These are phyloP conservation scores for Hermetia illucens DNA, from an alignment of 1,140 invertebrate species.

Conservation along the genomic window DNA sequence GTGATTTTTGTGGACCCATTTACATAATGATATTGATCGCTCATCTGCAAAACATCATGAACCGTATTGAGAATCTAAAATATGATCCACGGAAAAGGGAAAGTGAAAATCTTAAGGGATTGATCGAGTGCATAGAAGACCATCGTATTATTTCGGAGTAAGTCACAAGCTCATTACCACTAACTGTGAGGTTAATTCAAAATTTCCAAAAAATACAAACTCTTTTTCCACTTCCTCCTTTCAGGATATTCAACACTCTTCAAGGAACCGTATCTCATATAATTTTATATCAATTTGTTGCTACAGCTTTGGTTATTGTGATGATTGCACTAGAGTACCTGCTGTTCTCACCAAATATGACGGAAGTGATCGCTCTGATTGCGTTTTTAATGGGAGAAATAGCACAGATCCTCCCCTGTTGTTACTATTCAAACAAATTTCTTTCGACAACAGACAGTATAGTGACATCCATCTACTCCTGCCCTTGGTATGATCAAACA, in stretches of 20 bases:
- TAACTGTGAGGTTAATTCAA: slow-evolving; percentile 2
- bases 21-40: slow-evolving; percentile 6
- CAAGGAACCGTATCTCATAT: slow-evolving; percentile 6
- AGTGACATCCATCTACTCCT: slow-evolving; percentile 7
- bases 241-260: slow-evolving; percentile 7
- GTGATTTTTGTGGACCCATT: slow-evolving; percentile 7
- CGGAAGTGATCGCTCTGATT: slow-evolving; percentile 3
- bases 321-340: slow-evolving; percentile 6
- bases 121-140: slow-evolving; percentile 6
- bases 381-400: slow-evolving; percentile 4
- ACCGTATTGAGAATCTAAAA: slow-evolving; percentile 5
- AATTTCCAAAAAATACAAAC: no score
- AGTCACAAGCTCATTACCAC: slow-evolving; percentile 1
- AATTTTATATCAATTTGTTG: slow-evolving; percentile 6
- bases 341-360: slow-evolving; percentile 3
- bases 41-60: slow-evolving; percentile 3
- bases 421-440: slow-evolving; percentile 6
- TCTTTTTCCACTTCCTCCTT: no score
- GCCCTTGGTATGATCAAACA: slow-evolving; percentile 8
- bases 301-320: slow-evolving; percentile 6
- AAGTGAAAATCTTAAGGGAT: slow-evolving; percentile 5
- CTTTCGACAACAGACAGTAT: slow-evolving; percentile 4
- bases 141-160: slow-evolving; percentile 6
- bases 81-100: slow-evolving; percentile 1
- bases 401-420: slow-evolving; percentile 6